Evolutionary conservation across 2,888 invertebrate genomes (phyloP), one percentile per base, ranked within the genome.

Genomic region (Xestia ashworthii): DNA sequence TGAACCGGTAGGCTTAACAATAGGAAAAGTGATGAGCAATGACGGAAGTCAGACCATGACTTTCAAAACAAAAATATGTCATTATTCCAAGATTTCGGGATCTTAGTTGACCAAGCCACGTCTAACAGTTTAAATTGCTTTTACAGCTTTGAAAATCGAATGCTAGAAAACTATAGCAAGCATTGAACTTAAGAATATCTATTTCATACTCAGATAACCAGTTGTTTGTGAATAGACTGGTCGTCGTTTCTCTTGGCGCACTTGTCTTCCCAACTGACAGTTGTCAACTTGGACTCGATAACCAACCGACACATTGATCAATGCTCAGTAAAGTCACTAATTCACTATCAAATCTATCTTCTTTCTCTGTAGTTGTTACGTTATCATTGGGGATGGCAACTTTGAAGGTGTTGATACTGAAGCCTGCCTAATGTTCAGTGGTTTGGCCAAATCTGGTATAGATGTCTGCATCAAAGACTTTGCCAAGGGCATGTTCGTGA

Each of bases 281-380:
- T 84, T 86, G 84, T 86, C 83, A 83, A 85, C 78, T 77, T 69
- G 84, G 60, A 65, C 64, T 80, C 72, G 83, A 86, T 84, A 86
- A 75, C 72, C 64, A 64, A 67, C 48, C 44, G 74, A 79, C 72
- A 78, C 72, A 83, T 84, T 79, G 71, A 83, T 84, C 74, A 83
- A 78, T 86, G 72, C 70, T 75, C 67, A 62, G 80, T 64, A 55
- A 58, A 67, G 44, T 76, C 58, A 82, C 71, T 60, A 67, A 67
- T 38, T 76, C 58, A 82, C 71, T 60, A 67, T 67, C 69, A 70
- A 62, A 82, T 72, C 16, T 67, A 62, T 55, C n/a, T 9, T 62
- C 48, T 32, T 67, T 70, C 25, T 72, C 58, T 22, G 19, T n/a
- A 58, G 32, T 14, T 55, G 25, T 67, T 72, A 60, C 46, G n/a